A percentile compares a stretch with the other conserved stretches of the same genome.
Conservation (phyloP, 2,113 vertebrate genomes). For the Vicugna pacos region DNA sequence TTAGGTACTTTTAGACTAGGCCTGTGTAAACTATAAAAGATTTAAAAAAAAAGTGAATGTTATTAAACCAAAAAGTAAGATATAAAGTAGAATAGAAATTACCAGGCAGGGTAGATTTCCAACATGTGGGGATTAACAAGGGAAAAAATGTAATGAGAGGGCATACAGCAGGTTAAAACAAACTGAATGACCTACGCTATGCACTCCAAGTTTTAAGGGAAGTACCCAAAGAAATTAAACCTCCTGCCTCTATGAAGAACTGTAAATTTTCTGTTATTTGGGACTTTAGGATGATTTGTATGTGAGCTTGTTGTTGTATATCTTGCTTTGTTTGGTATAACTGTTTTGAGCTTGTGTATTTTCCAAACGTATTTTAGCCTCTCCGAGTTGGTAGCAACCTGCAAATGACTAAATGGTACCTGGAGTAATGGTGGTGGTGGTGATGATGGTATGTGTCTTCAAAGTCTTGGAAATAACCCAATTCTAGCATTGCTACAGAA, state of each 20-base stretch:
- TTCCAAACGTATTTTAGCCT: slow-evolving; percentile 29
- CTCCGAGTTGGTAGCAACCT: neutral
- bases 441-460: neutral
- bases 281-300: neutral
- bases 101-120: neutral
- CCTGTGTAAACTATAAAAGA: neutral
- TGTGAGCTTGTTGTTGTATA: slow-evolving; percentile 16
- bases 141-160: neutral
- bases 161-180: neutral
- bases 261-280: neutral
- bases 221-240: slow-evolving; percentile 44
- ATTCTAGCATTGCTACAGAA: neutral
- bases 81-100: slow-evolving; percentile 3
- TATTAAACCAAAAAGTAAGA: slow-evolving; percentile 45
- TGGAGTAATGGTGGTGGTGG: neutral
- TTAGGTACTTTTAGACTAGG: slow-evolving; percentile 3
- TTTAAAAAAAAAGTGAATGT: neutral
- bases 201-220: neutral
- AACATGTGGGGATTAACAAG: neutral
- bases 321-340: slow-evolving; percentile 34
- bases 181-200: neutral
- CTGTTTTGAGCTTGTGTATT: slow-evolving; percentile 34
- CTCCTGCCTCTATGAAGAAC: neutral
- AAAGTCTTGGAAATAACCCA: neutral
- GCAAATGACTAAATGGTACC: neutral